Conservation (phyloP, 2,797 vertebrate species). For the Chelonia mydas region DNA sequence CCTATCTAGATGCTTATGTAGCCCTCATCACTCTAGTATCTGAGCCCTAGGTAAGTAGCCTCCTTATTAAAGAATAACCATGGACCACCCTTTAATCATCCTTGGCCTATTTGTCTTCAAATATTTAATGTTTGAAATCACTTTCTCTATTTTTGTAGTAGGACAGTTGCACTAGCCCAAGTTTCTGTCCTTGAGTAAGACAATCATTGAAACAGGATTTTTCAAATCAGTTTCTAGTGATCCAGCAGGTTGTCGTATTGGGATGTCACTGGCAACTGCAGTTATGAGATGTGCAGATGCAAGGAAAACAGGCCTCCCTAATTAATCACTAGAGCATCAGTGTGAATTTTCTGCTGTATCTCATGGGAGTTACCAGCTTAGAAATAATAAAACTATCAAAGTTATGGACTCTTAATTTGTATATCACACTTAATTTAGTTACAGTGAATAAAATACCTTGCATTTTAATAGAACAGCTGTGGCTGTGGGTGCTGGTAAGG, state of each 20-base stretch:
- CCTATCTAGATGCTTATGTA: background rate
- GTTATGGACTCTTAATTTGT: background rate
- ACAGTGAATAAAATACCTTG: background rate
- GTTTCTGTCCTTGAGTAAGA: background rate
- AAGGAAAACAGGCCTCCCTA: background rate
- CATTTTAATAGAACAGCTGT: background rate
- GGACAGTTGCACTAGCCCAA: background rate
- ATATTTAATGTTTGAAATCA: background rate
- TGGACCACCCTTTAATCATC: background rate
- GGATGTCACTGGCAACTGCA: background rate
- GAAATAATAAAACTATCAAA: background rate
- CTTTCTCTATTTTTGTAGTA: background rate
- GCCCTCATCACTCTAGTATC: background rate
- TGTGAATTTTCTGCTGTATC: background rate
- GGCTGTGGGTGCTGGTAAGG: background rate
- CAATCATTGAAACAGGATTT: background rate
- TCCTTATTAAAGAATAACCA: background rate
- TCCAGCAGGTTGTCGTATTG: background rate
- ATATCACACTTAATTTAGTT: background rate
- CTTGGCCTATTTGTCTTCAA: background rate
- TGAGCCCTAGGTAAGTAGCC: background rate
- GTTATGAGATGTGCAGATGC: background rate
- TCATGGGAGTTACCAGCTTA: background rate
- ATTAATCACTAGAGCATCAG: too few relatives aligned
- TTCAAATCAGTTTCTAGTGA: background rate